Evolutionary conservation across 2,113 vertebrate genomes (phyloP), one percentile per base, ranked within the genome.

Genomic region (Noctilio leporinus): DNA sequence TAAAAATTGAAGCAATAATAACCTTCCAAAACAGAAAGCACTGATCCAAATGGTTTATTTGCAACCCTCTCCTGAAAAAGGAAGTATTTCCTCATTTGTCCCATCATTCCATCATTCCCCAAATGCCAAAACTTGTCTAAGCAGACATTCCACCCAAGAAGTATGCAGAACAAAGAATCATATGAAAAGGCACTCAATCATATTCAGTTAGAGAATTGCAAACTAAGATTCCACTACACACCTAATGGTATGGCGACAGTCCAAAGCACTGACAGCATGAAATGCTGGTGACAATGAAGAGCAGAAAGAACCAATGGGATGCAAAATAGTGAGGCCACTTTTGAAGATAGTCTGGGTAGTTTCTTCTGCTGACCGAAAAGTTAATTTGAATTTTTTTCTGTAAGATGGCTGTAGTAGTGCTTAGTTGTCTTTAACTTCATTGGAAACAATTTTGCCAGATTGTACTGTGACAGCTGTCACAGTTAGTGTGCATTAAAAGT

Each of bases 1-100:
- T 92, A 95, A 28, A 89, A 93, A 67, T 85, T 92, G 88, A 81
- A 70, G 87, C 19, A 91, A 76, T 78, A 83, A 89, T 28, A 87
- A 80, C 26, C 33, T 92, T 72, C n/a, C 15, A 49, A 67, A 83
- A 90, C 33, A 84, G 43, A 89, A 65, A 91, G 40, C 11, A 53
- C 8, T 35, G 78, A 24, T 15, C 4, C 35, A 62, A 38, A 84
- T 84, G 33, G 51, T 69, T 80, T 89, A 72, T 73, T 57, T 53
- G 69, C 7, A 57, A 84, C 82, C 24, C 81, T 28, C 53, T 87
- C 45, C 51, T 84, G 67, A 90, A 87, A 64, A 10, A 80, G 8
- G 24, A 75, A 92, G 17, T 53, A 73, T 33, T 87, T 73, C 33
- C 49, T 86, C 45, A 76, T 40, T 83, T 45, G 81, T 47, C 86